Percentiles rank a stretch among this genome's conserved stretches.
phyloP scores from a whole-genome alignment of 2,888 invertebrate species.

The Smittia sp. region DNA sequence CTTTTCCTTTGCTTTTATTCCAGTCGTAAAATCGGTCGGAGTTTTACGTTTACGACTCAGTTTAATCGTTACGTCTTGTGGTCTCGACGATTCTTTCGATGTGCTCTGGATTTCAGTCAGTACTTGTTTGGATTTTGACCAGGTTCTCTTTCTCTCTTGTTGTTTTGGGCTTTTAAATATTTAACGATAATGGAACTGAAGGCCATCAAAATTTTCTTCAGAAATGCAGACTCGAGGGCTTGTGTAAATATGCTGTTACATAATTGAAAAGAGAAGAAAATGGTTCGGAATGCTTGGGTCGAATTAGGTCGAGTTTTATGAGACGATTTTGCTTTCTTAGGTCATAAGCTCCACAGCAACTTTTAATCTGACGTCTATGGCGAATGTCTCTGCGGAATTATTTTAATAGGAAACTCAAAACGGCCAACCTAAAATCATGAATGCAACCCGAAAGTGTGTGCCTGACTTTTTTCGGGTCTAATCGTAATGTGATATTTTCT shows the following conservation, averaged over 20 bases:
- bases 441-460: no score
- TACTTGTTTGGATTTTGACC: background rate
- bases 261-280: background rate
- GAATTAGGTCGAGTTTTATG: no score
- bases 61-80: constrained; percentile 8
- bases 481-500: constrained; percentile 10
- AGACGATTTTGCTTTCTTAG: no score
- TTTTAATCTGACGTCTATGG: no score
- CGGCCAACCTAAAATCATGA: background rate
- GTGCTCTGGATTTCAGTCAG: background rate
- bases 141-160: background rate
- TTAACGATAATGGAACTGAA: constrained; percentile 12
- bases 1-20: background rate
- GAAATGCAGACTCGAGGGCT: background rate
- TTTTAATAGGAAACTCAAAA: no score
- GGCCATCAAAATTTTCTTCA: background rate
- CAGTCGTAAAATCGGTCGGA: background rate
- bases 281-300: no score
- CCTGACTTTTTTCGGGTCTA: background rate
- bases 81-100: constrained; percentile 1
- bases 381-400: no score
- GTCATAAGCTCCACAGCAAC: no score
- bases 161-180: constrained; percentile 7
- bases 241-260: background rate
- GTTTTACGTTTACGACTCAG: background rate